Base-by-base conservation (phyloP, 1,140 invertebrate genomes). In the Ostrea edulis region DNA sequence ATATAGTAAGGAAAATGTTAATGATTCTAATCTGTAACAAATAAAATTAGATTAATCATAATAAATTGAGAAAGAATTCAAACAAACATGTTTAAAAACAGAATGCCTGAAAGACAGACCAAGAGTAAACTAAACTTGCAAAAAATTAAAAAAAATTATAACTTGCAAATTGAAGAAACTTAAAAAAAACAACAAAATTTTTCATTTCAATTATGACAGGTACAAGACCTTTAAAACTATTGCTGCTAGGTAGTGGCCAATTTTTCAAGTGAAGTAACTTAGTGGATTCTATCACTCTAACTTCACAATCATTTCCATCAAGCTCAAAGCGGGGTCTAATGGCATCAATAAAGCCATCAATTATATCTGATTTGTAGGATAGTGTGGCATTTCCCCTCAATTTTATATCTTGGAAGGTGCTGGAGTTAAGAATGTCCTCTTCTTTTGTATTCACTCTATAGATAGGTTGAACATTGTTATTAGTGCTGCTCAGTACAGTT, bases 331-430 rank as follows among this genome's bases (percentile, higher is more conserved):
- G 53, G 53, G 53, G 12, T 54, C 53, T 54, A 54, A 54, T 54
- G 53, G 53, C 53, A 54, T 8, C 53, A 54, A 54, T 54, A 54
- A 54, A 54, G 12, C 7, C 53, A 54, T 54, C 12, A 54, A 54
- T 54, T 54, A 12, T 54, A 54, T 54, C 53, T 54, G 53, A 54
- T 54, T 54, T 54, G 53, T 54, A 54, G 53, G 53, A 12, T 54
- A 54, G 53, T 58, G 83, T 52, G 11, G 25, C 35, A 29, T 84
- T 55, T 11, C 55, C 84, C 62, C 84, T 65, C 52, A 85, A 68
- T n/a, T 22, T 65, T 20, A 85, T 44, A 68, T 22, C 25, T 65
- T 85, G 55, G 35, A 44, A 85, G 12, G 14, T 55, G 9, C 84
- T 62, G 65, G 52, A 44, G 9, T 65, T 54, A 62, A 85, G 58